phyloP scores from a whole-genome alignment of 2,888 invertebrate species.

The Oithona nana region DNA sequence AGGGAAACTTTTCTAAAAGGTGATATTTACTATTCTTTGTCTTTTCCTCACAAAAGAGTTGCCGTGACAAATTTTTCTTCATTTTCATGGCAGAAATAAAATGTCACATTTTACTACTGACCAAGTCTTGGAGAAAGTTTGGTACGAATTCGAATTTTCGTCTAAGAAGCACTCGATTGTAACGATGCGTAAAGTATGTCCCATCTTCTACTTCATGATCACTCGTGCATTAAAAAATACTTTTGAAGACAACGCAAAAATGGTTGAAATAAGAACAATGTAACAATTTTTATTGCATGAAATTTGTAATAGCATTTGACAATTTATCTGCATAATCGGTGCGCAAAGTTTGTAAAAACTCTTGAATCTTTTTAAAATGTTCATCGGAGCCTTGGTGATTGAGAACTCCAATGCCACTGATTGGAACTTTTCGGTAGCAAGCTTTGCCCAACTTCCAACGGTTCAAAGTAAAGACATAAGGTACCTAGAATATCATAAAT shows the following conservation, averaged over 20 bases:
- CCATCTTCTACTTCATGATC: not conserved
- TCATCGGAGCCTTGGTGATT: constrained; percentile 42
- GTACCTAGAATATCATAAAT: constrained; percentile 35
- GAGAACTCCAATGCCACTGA: constrained; percentile 41
- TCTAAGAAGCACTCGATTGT: too few species aligned
- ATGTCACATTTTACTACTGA: too few species aligned
- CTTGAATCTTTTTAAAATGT: not conserved
- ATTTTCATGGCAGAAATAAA: too few species aligned
- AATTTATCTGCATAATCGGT: not conserved
- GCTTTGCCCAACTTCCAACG: constrained; percentile 37
- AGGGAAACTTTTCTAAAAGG: too few species aligned
- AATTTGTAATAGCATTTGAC: not conserved
- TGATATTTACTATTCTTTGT: too few species aligned
- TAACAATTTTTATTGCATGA: not conserved
- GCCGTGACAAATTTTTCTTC: too few species aligned
- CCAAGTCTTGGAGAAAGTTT: too few species aligned
- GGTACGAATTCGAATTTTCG: too few species aligned
- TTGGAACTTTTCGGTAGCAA: constrained; percentile 38
- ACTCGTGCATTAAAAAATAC: not conserved
- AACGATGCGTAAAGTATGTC: not conserved
- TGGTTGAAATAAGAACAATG: too few species aligned
- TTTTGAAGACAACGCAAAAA: too few species aligned
- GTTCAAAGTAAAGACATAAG: constrained; percentile 39
- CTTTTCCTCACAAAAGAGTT: too few species aligned
- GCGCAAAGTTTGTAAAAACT: not conserved